phyloP scores from a whole-genome alignment of 2,113 vertebrate species.

The Columbina picui region DNA sequence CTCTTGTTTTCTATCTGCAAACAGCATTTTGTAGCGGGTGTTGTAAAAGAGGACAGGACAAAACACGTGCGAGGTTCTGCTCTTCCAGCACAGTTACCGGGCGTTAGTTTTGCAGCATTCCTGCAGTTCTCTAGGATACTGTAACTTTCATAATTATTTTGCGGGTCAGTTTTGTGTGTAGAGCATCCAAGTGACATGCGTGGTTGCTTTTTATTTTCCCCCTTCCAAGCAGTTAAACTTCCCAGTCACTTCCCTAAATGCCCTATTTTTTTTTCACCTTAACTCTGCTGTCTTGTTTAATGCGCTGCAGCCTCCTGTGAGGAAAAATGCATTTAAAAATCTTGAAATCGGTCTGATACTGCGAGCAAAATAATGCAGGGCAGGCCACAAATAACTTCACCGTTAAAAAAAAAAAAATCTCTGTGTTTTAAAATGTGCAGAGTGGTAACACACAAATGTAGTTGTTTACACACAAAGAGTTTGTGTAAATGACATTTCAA shows the following conservation, averaged over 20 bases:
- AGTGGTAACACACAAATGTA: neutral
- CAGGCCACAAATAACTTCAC: neutral
- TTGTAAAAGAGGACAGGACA: neutral
- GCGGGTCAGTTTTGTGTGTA: neutral
- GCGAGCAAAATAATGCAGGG: neutral
- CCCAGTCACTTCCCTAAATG: neutral
- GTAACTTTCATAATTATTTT: neutral
- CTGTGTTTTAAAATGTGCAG: neutral
- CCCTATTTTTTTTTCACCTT: neutral
- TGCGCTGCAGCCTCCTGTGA: neutral
- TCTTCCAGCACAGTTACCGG: neutral
- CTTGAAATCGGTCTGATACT: neutral
- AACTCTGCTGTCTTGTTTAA: neutral
- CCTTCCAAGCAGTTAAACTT: neutral
- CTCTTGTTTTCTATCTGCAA: neutral
- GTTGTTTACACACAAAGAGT: slow-evolving; percentile 13
- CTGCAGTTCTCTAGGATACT: neutral
- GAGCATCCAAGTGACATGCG: neutral
- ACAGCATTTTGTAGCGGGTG: neutral
- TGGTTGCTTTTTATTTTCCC: neutral
- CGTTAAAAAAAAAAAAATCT: neutral
- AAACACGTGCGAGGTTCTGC: neutral
- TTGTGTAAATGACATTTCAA: slow-evolving; percentile 36
- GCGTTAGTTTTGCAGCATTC: neutral
- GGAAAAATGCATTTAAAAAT: neutral